Evolutionary conservation across 1,140 invertebrate genomes (phyloP).

Genomic region (Caenorhabditis remanei): DNA sequence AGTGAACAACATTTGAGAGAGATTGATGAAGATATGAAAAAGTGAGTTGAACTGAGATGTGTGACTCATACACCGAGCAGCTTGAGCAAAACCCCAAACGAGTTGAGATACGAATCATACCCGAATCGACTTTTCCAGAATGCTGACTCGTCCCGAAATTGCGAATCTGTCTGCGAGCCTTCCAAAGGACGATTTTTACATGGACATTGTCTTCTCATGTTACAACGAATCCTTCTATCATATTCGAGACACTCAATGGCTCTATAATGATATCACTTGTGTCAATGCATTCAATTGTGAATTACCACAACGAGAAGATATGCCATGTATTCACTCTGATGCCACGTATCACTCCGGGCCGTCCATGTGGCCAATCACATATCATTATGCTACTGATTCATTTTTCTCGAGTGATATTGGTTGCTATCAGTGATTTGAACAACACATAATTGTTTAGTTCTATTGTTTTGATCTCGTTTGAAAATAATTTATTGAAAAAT

Average conservation of each 20-base stretch:
- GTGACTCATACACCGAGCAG: background rate
- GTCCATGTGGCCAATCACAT: constrained; percentile 1
- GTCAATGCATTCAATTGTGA: constrained; percentile 13
- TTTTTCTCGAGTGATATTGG: constrained; percentile 1
- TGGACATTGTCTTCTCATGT: background rate
- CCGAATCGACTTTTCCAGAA: background rate
- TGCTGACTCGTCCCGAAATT: background rate
- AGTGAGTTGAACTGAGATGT: background rate
- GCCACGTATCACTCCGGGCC: constrained; percentile 26
- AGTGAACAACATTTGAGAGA: constrained; percentile 1
- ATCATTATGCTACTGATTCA: constrained; percentile 14
- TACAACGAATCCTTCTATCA: constrained; percentile 35
- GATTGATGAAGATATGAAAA: constrained; percentile 13
- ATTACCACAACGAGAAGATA: constrained; percentile 21
- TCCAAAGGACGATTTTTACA: background rate
- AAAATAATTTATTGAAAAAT: too few species aligned
- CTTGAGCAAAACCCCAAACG: too few species aligned
- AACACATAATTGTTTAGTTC: too few species aligned
- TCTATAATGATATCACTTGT: background rate
- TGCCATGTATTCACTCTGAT: constrained; percentile 13
- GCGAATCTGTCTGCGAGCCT: background rate
- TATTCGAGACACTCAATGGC: background rate
- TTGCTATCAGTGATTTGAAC: constrained; percentile 17
- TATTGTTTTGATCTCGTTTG: too few species aligned
- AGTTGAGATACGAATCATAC: too few species aligned